A percentile compares a stretch with the other conserved stretches of the same genome.
Evolutionary conservation across 2,888 invertebrate species (phyloP).

Genomic region (Desoria tigrina): DNA sequence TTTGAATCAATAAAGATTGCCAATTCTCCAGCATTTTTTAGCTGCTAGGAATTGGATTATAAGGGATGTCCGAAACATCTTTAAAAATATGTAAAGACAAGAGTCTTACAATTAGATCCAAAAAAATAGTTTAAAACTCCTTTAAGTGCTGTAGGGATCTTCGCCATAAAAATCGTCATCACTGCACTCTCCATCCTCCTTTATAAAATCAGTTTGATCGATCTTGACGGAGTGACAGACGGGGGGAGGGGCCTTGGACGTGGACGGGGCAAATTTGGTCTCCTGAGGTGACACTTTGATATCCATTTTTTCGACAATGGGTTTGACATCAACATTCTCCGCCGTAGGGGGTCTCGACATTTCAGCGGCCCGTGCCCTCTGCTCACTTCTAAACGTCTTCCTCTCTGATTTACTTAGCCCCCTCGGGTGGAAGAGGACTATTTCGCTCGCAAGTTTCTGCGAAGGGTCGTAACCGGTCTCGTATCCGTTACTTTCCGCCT

Average conservation of each 20-base stretch:
- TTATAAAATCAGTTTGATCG: neutral
- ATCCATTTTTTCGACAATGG: neutral
- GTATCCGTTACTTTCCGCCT: slow-evolving; percentile 33
- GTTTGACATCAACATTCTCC: slow-evolving; percentile 12
- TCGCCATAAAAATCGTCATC: slow-evolving; percentile 18
- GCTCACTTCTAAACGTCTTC: slow-evolving; percentile 27
- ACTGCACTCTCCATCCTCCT: slow-evolving; percentile 20
- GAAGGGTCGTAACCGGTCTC: slow-evolving; percentile 43
- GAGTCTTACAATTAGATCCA: too few relatives aligned
- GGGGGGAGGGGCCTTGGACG: neutral
- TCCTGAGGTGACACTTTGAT: neutral
- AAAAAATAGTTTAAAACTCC: too few relatives aligned
- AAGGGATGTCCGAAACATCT: too few relatives aligned
- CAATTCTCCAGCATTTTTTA: too few relatives aligned
- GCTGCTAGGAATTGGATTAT: too few relatives aligned
- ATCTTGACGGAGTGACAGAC: neutral
- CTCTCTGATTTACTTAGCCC: slow-evolving; percentile 47
- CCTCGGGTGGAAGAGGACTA: slow-evolving; percentile 32
- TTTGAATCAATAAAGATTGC: too few relatives aligned
- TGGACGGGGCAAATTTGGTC: too few relatives aligned
- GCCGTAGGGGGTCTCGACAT: neutral
- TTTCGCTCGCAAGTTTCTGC: slow-evolving; percentile 28
- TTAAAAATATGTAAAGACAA: too few relatives aligned
- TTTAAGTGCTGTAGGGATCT: slow-evolving; percentile 12
- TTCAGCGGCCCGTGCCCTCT: slow-evolving; percentile 9